Percentiles rank a stretch among this genome's conserved stretches.
Evolutionary conservation across 2,888 invertebrate genomes (phyloP).

Genomic region (Agonopterix arenella): DNA sequence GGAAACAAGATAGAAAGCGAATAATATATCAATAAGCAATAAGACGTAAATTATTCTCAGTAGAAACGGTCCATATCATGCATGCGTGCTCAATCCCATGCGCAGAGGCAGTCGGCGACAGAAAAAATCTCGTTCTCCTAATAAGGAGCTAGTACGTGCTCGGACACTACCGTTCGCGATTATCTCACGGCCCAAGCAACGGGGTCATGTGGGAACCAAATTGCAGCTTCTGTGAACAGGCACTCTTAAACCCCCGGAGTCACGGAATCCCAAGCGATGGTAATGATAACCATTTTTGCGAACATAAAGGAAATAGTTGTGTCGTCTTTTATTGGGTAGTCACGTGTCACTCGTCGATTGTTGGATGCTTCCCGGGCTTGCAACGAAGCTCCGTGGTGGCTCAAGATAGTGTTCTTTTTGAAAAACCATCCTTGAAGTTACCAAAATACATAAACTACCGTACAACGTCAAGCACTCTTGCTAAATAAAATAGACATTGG

Average conservation of each 20-base stretch:
- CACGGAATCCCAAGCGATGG: slow-evolving; percentile 51
- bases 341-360: too few species aligned
- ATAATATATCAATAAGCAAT: slow-evolving; percentile 25
- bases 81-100: slow-evolving; percentile 48
- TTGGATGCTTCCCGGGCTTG: too few species aligned
- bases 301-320: slow-evolving; percentile 27
- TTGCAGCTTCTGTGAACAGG: slow-evolving; percentile 50
- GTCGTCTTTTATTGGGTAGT: too few species aligned
- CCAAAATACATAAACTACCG: too few species aligned
- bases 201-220: slow-evolving; percentile 66
- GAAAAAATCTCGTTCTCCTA: slow-evolving; percentile 57
- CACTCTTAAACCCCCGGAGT: slow-evolving; percentile 36
- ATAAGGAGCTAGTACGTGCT: slow-evolving; percentile 66
- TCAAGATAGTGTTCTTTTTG: too few species aligned
- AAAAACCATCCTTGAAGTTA: too few species aligned
- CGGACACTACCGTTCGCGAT: slow-evolving; percentile 65
- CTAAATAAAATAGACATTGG: too few species aligned
- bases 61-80: slow-evolving; percentile 35
- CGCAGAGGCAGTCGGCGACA: slow-evolving; percentile 30
- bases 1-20: slow-evolving; percentile 14
- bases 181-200: slow-evolving; percentile 66
- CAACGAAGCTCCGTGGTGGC: too few species aligned
- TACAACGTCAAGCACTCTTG: too few species aligned
- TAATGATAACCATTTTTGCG: slow-evolving; percentile 42
- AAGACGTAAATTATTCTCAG: slow-evolving; percentile 32